Evolutionary conservation across 2,797 vertebrate genomes (phyloP).

Genomic region (Phalloptychus januarius): DNA sequence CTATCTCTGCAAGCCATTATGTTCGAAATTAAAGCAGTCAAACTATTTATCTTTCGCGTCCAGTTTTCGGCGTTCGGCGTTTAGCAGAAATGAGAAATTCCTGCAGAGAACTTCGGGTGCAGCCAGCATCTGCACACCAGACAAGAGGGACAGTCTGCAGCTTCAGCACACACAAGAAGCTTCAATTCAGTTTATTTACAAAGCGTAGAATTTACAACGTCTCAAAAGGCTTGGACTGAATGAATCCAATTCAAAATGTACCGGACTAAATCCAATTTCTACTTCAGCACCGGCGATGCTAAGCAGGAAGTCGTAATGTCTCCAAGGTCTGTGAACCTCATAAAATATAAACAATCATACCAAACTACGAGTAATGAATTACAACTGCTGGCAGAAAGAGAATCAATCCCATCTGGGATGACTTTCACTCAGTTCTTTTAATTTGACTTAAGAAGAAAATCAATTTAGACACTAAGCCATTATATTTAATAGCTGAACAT

Average conservation of each 20-base stretch:
- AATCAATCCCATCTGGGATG: background rate
- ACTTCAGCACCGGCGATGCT: background rate
- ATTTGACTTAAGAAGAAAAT: background rate
- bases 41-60: constrained; percentile 76
- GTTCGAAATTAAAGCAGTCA: constrained; percentile 80
- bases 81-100: constrained; percentile 74
- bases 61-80: constrained; percentile 51
- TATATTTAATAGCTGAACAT: background rate
- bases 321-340: background rate
- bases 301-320: background rate
- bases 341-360: background rate
- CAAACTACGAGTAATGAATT: background rate
- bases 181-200: background rate
- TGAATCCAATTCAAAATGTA: background rate
- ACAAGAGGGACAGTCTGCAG: constrained; percentile 60
- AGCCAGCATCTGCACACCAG: constrained; percentile 76
- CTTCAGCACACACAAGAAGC: constrained; percentile 20
- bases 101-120: constrained; percentile 69
- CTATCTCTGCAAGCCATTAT: constrained; percentile 80
- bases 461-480: background rate
- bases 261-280: background rate
- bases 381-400: background rate
- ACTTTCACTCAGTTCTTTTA: background rate
- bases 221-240: background rate
- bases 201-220: background rate